Evolutionary conservation across 2,797 vertebrate genomes (phyloP).

Genomic region (Gephyroberyx darwinii): DNA sequence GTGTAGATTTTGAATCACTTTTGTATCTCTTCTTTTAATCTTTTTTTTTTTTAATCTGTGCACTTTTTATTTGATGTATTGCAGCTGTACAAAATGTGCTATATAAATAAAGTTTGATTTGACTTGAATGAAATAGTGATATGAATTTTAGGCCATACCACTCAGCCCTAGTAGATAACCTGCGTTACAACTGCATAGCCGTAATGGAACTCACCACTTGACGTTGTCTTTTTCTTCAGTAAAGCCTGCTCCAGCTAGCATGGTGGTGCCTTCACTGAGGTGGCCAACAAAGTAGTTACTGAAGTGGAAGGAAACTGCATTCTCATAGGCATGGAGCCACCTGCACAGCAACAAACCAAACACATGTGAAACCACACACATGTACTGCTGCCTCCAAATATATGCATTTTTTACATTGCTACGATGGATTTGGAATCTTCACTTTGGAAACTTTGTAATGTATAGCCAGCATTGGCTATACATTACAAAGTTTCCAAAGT

Average conservation of each 20-base stretch:
- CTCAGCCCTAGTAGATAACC: no score
- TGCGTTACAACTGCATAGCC: conserved; percentile 70
- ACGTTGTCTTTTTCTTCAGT: conserved; percentile 86
- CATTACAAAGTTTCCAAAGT: no score
- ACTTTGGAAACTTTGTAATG: no score
- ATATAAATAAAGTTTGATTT: no score
- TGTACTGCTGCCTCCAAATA: not conserved
- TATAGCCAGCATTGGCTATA: no score
- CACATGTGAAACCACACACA: not conserved
- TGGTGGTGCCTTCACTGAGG: conserved; percentile 88
- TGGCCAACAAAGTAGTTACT: conserved; percentile 96
- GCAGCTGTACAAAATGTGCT: no score
- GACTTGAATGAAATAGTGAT: no score
- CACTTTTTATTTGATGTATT: no score
- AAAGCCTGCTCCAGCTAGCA: conserved; percentile 87
- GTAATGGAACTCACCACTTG: conserved; percentile 76
- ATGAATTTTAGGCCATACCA: no score
- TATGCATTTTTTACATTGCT: not conserved
- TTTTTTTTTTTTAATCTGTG: no score
- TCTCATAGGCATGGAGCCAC: conserved; percentile 93
- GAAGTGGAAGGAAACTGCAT: conserved; percentile 94
- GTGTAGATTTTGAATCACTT: no score
- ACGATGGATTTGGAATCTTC: not conserved
- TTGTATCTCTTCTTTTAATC: no score
- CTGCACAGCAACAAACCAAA: conserved; percentile 70